Conservation (phyloP, 2,113 vertebrate species). For the Cheilinus undulatus region DNA sequence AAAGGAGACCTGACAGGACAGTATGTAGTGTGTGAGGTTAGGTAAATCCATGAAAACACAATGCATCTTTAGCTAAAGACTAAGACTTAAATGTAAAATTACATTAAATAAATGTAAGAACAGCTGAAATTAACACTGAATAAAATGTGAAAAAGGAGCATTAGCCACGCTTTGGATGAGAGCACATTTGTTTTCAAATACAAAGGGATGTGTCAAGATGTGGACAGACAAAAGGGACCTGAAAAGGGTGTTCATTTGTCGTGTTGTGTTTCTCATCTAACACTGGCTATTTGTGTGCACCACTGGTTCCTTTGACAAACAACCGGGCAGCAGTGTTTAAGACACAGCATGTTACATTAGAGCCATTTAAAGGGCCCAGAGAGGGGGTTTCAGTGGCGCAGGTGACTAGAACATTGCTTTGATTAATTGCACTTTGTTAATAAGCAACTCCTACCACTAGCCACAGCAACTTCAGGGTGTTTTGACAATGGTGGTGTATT, state of each 20-base stretch:
- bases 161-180: too few species aligned
- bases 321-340: constrained; percentile 41
- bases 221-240: constrained; percentile 44
- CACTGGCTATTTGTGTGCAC: constrained; percentile 47
- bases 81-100: too few species aligned
- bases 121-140: too few species aligned
- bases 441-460: constrained; percentile 57
- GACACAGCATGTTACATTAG: constrained; percentile 52
- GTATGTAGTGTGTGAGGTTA: too few species aligned
- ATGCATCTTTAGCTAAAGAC: too few species aligned
- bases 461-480: constrained; percentile 6
- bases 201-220: constrained; percentile 43
- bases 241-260: constrained; percentile 57
- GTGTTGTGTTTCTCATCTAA: constrained; percentile 60
- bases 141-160: too few species aligned
- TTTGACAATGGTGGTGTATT: constrained; percentile 1
- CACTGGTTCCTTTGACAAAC: constrained; percentile 64
- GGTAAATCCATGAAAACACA: too few species aligned
- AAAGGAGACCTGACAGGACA: too few species aligned
- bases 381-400: constrained; percentile 59
- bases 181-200: constrained; percentile 39
- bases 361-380: constrained; percentile 62
- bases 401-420: constrained; percentile 58
- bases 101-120: too few species aligned
- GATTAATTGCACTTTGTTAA: constrained; percentile 82